Evolutionary conservation across 2,797 vertebrate species (phyloP), one percentile per base, ranked within the genome.

Genomic region (Typhlichthys eigenmanni): DNA sequence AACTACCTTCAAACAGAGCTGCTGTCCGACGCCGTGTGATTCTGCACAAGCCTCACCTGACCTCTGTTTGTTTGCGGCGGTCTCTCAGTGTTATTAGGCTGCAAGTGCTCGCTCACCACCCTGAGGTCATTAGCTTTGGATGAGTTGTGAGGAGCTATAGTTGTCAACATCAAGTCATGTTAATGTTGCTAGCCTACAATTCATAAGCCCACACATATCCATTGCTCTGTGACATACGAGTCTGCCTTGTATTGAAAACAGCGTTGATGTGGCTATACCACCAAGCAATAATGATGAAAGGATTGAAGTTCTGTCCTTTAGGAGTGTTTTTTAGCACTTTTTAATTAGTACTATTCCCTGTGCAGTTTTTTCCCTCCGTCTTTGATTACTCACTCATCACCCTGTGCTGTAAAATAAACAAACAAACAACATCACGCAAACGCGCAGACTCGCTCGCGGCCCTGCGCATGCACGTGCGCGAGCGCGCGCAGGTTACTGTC

Each of bases 281-380:
- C 64, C 29, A 51, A 62, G 72, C 7, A 16, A 55, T 55, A 45
- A 60, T 13, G 68, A 74, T 78, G 74, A 83, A 77, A 80, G 79
- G 76, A 78, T 75, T 71, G 65, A 75, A 79, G 77, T 71, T 73
- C 58, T 16, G 43, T 63, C 60, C 84, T 71, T 62, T 13, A 19
- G 78, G 78, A 78, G 79, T 24, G 24, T 56, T 80, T 87, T 62
- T 55, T 68, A 62, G 71, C 46, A 38, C 53, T 81, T 87, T 85
- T 81, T 85, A 86, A 89, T 87, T 80, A 85, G 82, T 43, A 72
- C 82, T 84, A 80, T 87, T 85, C 84, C 84, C 81, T 34, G 55
- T 62, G 56, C 66, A 68, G 53, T 72, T 82, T 81, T 80, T 70
- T n/a, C 8, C n/a, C 55, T 34, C 76, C 70, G 17, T 72, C 80